Percentiles rank a stretch among this genome's conserved stretches.
These are phyloP conservation scores for Tor tambroides DNA, from an alignment of 2,113 vertebrate genomes.

Conservation along the genomic window DNA sequence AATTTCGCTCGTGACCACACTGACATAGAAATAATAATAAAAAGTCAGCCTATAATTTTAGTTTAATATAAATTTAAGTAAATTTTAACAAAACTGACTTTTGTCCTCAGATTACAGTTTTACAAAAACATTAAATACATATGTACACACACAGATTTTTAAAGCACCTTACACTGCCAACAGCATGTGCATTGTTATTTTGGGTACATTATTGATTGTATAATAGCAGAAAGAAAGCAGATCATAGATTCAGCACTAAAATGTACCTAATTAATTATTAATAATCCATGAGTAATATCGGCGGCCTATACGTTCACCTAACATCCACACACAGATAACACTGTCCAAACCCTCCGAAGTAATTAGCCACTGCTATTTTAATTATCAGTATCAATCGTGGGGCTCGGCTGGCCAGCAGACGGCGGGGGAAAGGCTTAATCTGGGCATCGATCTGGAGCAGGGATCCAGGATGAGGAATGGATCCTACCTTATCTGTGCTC, in stretches of 20 bases:
- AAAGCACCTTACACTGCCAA: neutral
- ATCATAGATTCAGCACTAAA: neutral
- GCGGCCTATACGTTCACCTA: neutral
- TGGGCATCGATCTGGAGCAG: constrained; percentile 69
- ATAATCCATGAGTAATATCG: neutral
- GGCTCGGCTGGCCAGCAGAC: constrained; percentile 64
- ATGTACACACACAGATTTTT: neutral
- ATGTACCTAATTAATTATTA: neutral
- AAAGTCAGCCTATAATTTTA: neutral
- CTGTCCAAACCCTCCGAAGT: constrained; percentile 43
- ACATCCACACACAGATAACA: constrained; percentile 31
- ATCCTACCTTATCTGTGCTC: constrained; percentile 75
- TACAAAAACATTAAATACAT: no score
- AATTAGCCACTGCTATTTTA: constrained; percentile 51
- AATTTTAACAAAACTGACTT: neutral
- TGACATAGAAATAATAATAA: no score
- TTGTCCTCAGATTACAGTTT: neutral
- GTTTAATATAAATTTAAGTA: no score
- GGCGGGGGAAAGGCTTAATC: constrained; percentile 70
- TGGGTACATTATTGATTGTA: neutral
- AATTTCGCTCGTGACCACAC: no score
- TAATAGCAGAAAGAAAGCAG: neutral
- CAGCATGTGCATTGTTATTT: neutral
- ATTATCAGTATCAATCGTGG: constrained; percentile 49
- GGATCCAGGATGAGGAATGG: constrained; percentile 75